phyloP scores from a whole-genome alignment of 2,797 vertebrate genomes.

The Lepilemur septentrionalis region DNA sequence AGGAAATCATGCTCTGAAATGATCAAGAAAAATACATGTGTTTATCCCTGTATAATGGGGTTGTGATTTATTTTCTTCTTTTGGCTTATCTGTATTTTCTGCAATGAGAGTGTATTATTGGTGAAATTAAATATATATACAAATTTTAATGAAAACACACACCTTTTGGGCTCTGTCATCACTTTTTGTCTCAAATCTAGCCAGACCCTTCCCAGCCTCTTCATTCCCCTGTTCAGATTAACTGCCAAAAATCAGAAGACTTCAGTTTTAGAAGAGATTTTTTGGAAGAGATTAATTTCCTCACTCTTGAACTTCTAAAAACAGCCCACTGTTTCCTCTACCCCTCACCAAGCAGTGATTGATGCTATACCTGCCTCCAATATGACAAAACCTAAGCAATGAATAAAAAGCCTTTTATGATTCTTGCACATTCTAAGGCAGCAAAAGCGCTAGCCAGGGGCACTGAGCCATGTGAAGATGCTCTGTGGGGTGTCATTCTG shows the following conservation, averaged over 20 bases:
- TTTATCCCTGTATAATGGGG: not conserved
- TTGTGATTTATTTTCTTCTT: not conserved
- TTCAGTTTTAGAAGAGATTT: constrained; percentile 5
- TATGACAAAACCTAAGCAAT: not conserved
- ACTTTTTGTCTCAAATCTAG: not conserved
- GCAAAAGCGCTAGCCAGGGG: not conserved
- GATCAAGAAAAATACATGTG: not conserved
- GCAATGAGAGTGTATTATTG: not conserved
- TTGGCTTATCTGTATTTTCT: constrained; percentile 23
- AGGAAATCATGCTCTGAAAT: not conserved
- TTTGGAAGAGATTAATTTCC: constrained; percentile 51
- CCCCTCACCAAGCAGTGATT: constrained; percentile 1
- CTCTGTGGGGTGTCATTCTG: not conserved
- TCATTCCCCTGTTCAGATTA: not conserved
- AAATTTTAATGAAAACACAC: not conserved
- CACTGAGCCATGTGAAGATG: not conserved
- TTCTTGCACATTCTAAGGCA: not conserved
- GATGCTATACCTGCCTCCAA: constrained; percentile 52
- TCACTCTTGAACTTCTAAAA: constrained; percentile 58
- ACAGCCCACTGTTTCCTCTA: constrained; percentile 34
- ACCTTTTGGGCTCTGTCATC: not conserved
- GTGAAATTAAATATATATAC: not conserved
- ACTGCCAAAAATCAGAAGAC: constrained; percentile 44
- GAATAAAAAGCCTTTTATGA: constrained; percentile 23
- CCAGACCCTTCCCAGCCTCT: not conserved